Percentiles rank a stretch among this genome's conserved stretches.
Evolutionary conservation across 2,113 vertebrate genomes (phyloP).

Genomic region (Hippopotamus amphibius): DNA sequence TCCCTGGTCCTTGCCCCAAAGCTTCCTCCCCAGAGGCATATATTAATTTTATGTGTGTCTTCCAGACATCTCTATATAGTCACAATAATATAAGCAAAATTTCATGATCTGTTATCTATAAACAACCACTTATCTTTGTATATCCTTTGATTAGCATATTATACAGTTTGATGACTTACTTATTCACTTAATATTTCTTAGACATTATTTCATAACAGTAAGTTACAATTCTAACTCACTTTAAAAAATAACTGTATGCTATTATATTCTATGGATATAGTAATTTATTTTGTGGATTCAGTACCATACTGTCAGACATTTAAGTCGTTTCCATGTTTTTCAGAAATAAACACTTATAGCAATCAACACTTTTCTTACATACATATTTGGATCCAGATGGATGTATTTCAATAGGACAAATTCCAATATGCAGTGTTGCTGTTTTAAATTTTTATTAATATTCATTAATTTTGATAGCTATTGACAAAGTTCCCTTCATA

Average conservation of each 20-base stretch:
- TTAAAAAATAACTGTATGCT: background rate
- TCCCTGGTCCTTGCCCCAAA: background rate
- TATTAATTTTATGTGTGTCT: background rate
- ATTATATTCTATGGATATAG: background rate
- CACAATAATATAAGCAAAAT: background rate
- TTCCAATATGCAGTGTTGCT: background rate
- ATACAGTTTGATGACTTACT: background rate
- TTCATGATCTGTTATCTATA: background rate
- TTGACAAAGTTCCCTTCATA: background rate
- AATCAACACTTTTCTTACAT: background rate
- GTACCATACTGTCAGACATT: background rate
- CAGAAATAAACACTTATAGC: background rate
- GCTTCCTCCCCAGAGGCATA: background rate
- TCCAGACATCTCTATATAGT: background rate
- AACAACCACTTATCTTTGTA: background rate
- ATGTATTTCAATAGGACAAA: background rate
- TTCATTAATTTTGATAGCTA: background rate
- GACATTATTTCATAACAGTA: background rate
- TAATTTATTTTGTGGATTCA: background rate
- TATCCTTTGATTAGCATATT: background rate
- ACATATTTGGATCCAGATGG: background rate
- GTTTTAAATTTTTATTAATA: constrained; percentile 44
- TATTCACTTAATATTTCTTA: background rate
- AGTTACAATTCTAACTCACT: constrained; percentile 21
- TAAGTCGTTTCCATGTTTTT: background rate